These are phyloP conservation scores for Oscheius sp. DNA, from an alignment of 2,888 invertebrate genomes.

Conservation along the genomic window DNA sequence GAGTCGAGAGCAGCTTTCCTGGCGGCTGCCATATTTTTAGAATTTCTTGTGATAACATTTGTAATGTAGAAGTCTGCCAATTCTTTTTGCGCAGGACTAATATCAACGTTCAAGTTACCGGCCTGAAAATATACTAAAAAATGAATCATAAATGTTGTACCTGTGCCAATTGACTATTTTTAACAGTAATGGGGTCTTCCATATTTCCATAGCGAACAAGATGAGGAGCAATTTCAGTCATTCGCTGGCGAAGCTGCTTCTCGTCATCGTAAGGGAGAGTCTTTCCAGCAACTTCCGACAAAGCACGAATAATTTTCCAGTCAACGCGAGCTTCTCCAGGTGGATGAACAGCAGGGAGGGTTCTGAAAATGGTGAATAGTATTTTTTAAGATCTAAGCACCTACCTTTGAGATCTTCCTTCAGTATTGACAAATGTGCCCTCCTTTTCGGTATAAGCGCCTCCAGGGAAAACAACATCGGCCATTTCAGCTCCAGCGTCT, in stretches of 20 bases:
- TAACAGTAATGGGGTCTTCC: slow-evolving; percentile 86
- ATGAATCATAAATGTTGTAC: neutral
- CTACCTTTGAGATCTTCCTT: slow-evolving; percentile 83
- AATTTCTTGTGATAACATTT: slow-evolving; percentile 92
- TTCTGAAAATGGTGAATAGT: slow-evolving; percentile 38
- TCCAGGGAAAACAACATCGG: slow-evolving; percentile 90
- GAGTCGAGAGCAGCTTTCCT: slow-evolving; percentile 61
- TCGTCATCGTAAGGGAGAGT: slow-evolving; percentile 88
- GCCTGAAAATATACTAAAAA: slow-evolving; percentile 4
- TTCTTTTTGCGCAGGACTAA: slow-evolving; percentile 72
- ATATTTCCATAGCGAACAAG: slow-evolving; percentile 86
- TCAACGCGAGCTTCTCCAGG: slow-evolving; percentile 85
- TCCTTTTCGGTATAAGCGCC: slow-evolving; percentile 99
- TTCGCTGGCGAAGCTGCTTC: slow-evolving; percentile 84
- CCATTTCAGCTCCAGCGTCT: slow-evolving; percentile 89
- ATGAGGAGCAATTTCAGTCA: slow-evolving; percentile 89
- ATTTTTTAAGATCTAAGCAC: neutral
- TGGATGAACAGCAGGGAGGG: slow-evolving; percentile 69
- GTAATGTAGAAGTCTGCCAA: slow-evolving; percentile 89
- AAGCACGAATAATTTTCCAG: slow-evolving; percentile 97
- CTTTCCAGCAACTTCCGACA: slow-evolving; percentile 85
- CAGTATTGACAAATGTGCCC: slow-evolving; percentile 96
- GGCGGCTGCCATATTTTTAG: slow-evolving; percentile 94
- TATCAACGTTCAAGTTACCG: slow-evolving; percentile 48
- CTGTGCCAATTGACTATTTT: slow-evolving; percentile 80